phyloP scores from a whole-genome alignment of 2,113 vertebrate species.

The Brevimyrus niger region DNA sequence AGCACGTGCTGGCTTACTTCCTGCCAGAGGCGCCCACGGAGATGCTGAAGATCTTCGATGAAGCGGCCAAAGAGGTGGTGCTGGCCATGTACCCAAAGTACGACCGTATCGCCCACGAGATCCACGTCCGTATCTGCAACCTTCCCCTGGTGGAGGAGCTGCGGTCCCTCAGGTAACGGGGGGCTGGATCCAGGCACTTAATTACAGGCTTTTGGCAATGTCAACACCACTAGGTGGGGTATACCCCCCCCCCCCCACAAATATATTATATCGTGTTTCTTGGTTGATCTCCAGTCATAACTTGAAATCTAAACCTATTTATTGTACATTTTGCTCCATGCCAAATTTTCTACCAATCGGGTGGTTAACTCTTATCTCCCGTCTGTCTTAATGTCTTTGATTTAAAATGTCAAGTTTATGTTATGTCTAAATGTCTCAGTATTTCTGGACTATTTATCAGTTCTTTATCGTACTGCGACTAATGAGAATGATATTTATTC shows the following conservation, averaged over 20 bases:
- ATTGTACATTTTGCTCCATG: neutral
- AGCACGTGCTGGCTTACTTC: constrained; percentile 93
- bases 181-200: neutral
- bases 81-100: constrained; percentile 98
- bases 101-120: constrained; percentile 80
- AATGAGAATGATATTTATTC: neutral
- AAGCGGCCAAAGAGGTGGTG: constrained; percentile 91
- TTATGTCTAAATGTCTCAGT: neutral
- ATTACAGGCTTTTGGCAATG: neutral
- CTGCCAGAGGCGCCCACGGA: constrained; percentile 89
- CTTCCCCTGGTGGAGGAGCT: constrained; percentile 92
- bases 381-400: neutral
- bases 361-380: neutral
- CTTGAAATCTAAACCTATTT: neutral
- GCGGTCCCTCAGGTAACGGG: constrained; percentile 75
- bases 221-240: neutral
- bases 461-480: neutral
- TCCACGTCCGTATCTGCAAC: constrained; percentile 91
- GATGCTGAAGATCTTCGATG: constrained; percentile 94
- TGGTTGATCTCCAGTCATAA: neutral
- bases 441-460: neutral
- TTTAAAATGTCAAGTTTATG: neutral
- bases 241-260: neutral
- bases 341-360: neutral
- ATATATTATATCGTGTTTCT: neutral